These are phyloP conservation scores for Mercenaria mercenaria DNA, from an alignment of 1,140 invertebrate genomes.

Conservation along the genomic window DNA sequence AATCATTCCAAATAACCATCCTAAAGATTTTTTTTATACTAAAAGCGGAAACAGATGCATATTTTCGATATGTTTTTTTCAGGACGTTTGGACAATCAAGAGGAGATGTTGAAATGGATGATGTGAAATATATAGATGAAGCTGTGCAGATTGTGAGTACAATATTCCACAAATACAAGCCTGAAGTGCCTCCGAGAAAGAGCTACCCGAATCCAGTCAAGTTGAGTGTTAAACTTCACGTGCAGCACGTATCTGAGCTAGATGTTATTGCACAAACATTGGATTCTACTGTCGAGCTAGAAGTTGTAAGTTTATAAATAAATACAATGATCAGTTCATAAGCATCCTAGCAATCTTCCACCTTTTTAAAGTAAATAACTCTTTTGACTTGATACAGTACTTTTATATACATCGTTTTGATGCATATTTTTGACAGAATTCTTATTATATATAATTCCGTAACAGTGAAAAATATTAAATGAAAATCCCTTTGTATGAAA, in stretches of 20 bases:
- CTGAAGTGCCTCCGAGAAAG: conserved; percentile 1
- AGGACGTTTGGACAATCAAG: not conserved
- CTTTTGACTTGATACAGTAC: too few relatives aligned
- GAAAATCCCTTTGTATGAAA: too few relatives aligned
- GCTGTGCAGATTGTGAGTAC: conserved; percentile 49
- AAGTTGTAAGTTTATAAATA: conserved; percentile 45
- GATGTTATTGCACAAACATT: conserved; percentile 32
- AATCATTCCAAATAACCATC: too few relatives aligned
- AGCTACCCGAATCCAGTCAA: conserved; percentile 13
- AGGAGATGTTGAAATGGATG: not conserved
- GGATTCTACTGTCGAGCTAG: conserved; percentile 27
- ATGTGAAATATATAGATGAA: conserved; percentile 45
- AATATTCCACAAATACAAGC: conserved; percentile 54
- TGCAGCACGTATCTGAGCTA: conserved; percentile 14
- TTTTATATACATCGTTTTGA: too few relatives aligned
- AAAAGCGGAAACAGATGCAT: too few relatives aligned
- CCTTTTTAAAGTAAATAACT: too few relatives aligned
- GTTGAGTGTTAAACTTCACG: conserved; percentile 17
- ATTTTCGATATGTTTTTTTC: conserved; percentile 19
- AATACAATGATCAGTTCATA: too few relatives aligned
- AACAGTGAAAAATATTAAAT: too few relatives aligned
- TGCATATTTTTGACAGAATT: too few relatives aligned
- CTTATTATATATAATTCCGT: too few relatives aligned
- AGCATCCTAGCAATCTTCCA: too few relatives aligned
- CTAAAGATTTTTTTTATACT: too few relatives aligned